Evolutionary conservation across 2,797 vertebrate genomes (phyloP), one percentile per base, ranked within the genome.

Genomic region (Acrocephalus scirpaceus): DNA sequence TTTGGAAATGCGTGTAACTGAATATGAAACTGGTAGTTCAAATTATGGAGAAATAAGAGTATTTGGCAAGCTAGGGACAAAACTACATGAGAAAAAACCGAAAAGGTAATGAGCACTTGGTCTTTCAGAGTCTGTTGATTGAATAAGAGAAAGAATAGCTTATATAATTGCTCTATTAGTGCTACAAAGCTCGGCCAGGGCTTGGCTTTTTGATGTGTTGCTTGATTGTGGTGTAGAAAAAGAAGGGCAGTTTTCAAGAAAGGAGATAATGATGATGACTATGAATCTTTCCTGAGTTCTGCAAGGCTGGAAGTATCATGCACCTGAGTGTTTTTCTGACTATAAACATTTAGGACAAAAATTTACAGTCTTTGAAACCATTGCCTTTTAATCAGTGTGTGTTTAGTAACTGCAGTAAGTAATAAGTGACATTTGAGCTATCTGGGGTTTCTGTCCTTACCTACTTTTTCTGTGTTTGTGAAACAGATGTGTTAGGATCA

Each of bases 131-230:
- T 67, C 42, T 90, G 47, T 56, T 94, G 67, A 58, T 38, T 86
- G 40, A 95, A 64, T 73, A 76, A 78, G 58, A 85, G 61, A 42
- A 66, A 58, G 34, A 91, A 66, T 23, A 79, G 77, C 91, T 93
- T 88, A 69, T 53, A 4, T 93, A 97, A 91, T 93, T 92, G 85
- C 76, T 93, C 76, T 93, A 18, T 88, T 91, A 94, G 76, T 73
- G 76, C 73, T 88, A 23, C 32, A 94, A 58, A 92, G 51, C 40
- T 19, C 88, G 72, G 38, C 58, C 26, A 58, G n/a, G 36, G 21
- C 51, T 91, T 81, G 69, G 36, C 45, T 93, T 95, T 90, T 70
- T 79, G 51, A 86, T 72, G 21, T 17, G 26, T 81, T 80, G 12
- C 44, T 90, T 90, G 69, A 75, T 47, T 92, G 76, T 78, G 26